Evolutionary conservation across 1,140 invertebrate genomes (phyloP).

Genomic region (Brachionus rotundiformis): DNA sequence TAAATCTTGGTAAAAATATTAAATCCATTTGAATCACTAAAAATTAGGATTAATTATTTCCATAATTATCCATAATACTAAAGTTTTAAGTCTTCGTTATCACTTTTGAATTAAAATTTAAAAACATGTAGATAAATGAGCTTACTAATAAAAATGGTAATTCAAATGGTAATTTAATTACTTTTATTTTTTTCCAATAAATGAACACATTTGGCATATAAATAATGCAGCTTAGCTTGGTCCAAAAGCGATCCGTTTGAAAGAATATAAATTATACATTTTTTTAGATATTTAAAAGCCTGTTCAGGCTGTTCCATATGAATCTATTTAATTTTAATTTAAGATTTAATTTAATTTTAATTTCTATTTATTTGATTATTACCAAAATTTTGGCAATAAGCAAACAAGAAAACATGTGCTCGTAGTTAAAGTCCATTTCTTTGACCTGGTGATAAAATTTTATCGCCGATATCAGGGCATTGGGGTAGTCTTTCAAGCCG

Average conservation of each 20-base stretch:
- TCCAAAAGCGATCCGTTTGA: constrained; percentile 34
- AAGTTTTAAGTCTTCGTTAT: too few relatives aligned
- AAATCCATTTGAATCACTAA: too few relatives aligned
- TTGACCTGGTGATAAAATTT: constrained; percentile 46
- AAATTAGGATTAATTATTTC: too few relatives aligned
- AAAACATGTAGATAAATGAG: too few relatives aligned
- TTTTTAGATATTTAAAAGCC: constrained; percentile 40
- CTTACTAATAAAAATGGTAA: too few relatives aligned
- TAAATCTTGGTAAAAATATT: constrained; percentile 11
- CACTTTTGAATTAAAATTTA: background rate
- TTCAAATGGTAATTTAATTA: background rate
- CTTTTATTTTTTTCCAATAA: constrained; percentile 43
- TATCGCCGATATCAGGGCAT: constrained; percentile 28
- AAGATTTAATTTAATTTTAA: background rate
- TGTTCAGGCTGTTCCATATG: constrained; percentile 50
- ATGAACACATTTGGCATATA: constrained; percentile 49
- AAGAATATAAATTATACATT: constrained; percentile 46
- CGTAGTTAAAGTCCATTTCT: constrained; percentile 45
- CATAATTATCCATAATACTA: too few relatives aligned
- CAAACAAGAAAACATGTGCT: constrained; percentile 28
- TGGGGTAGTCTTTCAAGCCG: constrained; percentile 22
- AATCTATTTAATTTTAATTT: constrained; percentile 17
- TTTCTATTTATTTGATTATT: background rate
- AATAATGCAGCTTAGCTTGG: constrained; percentile 35
- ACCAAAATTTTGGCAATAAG: constrained; percentile 47